Base-by-base conservation (phyloP, 2,888 invertebrate species). In the Marasmarcha lunaedactyla region DNA sequence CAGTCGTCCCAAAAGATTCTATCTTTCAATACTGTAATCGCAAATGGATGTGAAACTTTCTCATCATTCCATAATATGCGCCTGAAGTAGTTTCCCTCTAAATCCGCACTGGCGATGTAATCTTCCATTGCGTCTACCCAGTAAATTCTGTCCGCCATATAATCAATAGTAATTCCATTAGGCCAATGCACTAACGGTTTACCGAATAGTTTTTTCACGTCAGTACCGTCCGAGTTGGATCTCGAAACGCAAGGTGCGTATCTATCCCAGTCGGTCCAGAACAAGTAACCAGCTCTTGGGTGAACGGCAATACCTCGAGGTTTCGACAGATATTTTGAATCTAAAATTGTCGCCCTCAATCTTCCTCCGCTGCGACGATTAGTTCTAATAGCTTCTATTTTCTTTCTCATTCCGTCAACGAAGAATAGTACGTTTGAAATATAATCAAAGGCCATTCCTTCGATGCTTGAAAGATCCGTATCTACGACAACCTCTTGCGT, bases 401-500 rank as follows among this genome's bases (percentile, higher is more conserved):
- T 90, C 51, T 89, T 88, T 30, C 88, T 84, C 39, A 88, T 85
- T 0, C 93, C 93, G 58, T 96, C 95, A 0, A 95, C 93, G 63
- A 95, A 95, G 72, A 94, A 97, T 11, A 97, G 67, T 42, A 92
- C 90, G 43, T 92, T 89, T 0, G 93, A 92, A 10, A 94, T 89
- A 94, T 94, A 96, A 68, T 97, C 96, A 38, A 91, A 87, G 0
- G 94, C 92, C 89, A 96, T 90, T 1, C 94, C 94, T 70, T 95
- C 95, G 30, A 96, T 90, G 5, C 93, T 92, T 12, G 90, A 87
- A 42, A 95, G 64, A 50, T 92, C 89, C 0, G 87, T 88, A 36
- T 90, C 89, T 0, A 95, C 89, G 0, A 95, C 76, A 11, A 90
- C 85, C 65, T 93, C 92, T 2, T 88, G 86, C 6, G 74, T 71